Evolutionary conservation across 2,113 vertebrate genomes (phyloP), one percentile per base, ranked within the genome.

Genomic region (Etia nguti): DNA sequence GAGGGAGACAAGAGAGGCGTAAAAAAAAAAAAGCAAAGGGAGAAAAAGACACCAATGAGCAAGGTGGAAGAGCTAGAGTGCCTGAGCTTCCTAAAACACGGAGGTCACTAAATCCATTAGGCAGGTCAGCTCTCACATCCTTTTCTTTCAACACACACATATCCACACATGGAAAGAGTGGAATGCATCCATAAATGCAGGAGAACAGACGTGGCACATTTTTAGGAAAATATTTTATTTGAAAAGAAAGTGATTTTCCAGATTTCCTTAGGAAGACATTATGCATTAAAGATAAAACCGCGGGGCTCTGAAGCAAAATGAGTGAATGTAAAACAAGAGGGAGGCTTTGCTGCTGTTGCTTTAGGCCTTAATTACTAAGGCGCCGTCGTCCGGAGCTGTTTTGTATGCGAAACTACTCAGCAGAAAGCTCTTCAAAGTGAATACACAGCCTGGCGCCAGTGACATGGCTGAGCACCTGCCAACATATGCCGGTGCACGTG

Each of bases 291-390:
- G 91, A 88, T 81, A 81, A 88, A 84, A 89, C 86, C 6, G 8
- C 15, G 6, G 68, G 85, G 68, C 85, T 93, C 52, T 20, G 38
- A 84, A 65, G 82, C 85, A 89, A 92, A 93, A 90, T 82, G 82
- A 88, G 77, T 46, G 36, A 90, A 92, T 90, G 90, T 93, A 88
- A 93, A 94, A 93, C 59, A 86, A 94, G 91, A 91, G 31, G 60
- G 62, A 93, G 91, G 80, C 87, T 92, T 92, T 92, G 85, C 93
- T 90, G 83, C 65, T 80, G 88, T 87, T 94, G 83, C 92, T 95
- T 92, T 90, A 93, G 91, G 92, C 92, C 86, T 91, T 93, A 94
- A 95, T 95, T 94, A 95, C 94, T 90, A 90, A 92, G 92, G 90
- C 91, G 87, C 92, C 82, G 62, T 73, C 84, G 82, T 94, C 91